Percentiles rank a stretch among this genome's conserved stretches.
These are phyloP conservation scores for Colossoma macropomum DNA, from an alignment of 2,113 vertebrate species.

Conservation along the genomic window DNA sequence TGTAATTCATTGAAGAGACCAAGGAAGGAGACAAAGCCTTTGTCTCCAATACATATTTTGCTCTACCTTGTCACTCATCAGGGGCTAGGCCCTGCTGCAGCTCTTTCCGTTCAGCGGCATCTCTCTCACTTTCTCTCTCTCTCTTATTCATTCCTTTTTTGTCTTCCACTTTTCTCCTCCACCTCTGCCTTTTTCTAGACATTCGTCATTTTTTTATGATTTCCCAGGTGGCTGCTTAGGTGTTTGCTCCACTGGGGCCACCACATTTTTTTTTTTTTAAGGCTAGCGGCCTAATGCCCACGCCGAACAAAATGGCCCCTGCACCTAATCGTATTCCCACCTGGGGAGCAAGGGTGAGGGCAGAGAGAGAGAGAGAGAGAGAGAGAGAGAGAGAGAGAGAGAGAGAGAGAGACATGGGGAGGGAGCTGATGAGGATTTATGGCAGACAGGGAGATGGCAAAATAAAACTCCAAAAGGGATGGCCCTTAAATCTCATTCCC, in stretches of 20 bases:
- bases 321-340: constrained; percentile 81
- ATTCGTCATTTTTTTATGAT: constrained; percentile 63
- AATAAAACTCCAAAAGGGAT: constrained; percentile 82
- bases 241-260: constrained; percentile 72
- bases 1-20: constrained; percentile 83
- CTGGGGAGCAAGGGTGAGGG: constrained; percentile 72
- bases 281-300: constrained; percentile 74
- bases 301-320: constrained; percentile 78
- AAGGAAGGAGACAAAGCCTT: constrained; percentile 83
- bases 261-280: constrained; percentile 60
- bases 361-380: constrained; percentile 39
- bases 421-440: constrained; percentile 82
- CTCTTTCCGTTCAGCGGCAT: constrained; percentile 67
- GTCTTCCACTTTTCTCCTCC: constrained; percentile 36
- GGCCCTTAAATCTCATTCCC: constrained; percentile 81
- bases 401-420: constrained; percentile 47
- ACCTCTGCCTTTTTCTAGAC: constrained; percentile 41
- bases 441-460: constrained; percentile 74
- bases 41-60: constrained; percentile 83
- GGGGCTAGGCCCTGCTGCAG: constrained; percentile 66
- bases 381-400: constrained; percentile 48
- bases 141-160: constrained; percentile 19
- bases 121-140: constrained; percentile 26
- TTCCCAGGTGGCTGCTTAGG: constrained; percentile 71
- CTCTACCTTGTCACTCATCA: constrained; percentile 77